Evolutionary conservation across 1,140 invertebrate species (phyloP), one percentile per base, ranked within the genome.

Genomic region (Spodoptera litura): DNA sequence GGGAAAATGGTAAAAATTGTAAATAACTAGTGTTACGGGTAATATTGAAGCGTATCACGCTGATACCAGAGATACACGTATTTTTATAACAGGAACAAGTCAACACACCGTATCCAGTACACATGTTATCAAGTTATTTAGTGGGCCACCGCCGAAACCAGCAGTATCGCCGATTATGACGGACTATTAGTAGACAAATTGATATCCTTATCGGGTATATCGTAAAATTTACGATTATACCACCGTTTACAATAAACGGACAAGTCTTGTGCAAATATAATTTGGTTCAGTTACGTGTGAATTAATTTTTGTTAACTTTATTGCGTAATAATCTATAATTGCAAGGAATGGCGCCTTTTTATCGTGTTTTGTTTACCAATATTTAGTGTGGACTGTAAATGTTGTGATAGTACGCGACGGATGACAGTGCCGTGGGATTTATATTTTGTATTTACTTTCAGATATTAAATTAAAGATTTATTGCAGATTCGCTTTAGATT

Each of bases 181-280:
- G 56, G 15, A 78, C 85, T 85, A 89, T 85, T 89, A 89, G 84
- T 83, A 84, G 85, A 89, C 88, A 88, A 88, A 91, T 89, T 90
- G 90, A 90, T 92, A 92, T 81, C 66, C 76, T 88, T 91, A 91
- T 92, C 90, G 58, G 56, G 15, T 77, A 62, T 85, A 86, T 89
- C 87, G 84, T 91, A 89, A 91, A 91, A 83, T 88, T 90, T 89
- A 92, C 83, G 85, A 89, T 87, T 85, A 56, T 80, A 78, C 83
- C 85, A 77, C 77, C 83, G 70, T 82, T 78, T 55, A 87, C 85
- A 86, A 90, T 87, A 71, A 80, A 79, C 81, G 84, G 82, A 89
- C 88, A 86, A 92, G 88, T 85, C 80, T 87, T 86, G 79, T 84
- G 88, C 85, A 88, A 91, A 91, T 89, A 91, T 89, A 85, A 91